Base-by-base conservation (phyloP, 2,888 invertebrate species). In the Scrobipalpa atriplicella region DNA sequence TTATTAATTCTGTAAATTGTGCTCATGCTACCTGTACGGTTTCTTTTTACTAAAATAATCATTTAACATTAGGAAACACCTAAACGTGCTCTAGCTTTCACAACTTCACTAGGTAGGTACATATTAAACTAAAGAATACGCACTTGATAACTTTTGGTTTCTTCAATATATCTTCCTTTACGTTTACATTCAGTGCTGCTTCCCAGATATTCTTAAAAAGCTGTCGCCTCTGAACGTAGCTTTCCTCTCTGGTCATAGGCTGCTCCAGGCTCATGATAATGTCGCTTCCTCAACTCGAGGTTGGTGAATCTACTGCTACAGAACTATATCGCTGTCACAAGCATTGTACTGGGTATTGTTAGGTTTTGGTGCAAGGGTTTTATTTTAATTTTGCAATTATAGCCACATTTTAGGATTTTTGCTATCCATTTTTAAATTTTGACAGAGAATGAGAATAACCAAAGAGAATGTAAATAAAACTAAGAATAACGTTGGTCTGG, bases 141-240 rank as follows among this genome's bases (percentile, higher is more conserved):
- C 80, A 91, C 91, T 88, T 91, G 54, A 91, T 89, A 66, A 90
- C 83, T 85, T 87, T 90, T 18, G 87, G 85, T 69, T 88, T 89
- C 66, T 68, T 75, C 72, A 80, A 71, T 21, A 82, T 75, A 43
- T 85, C 82, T 7, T 87, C 84, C 66, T 83, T 86, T 0, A 79
- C 82, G 5, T 85, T 81, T 13, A 84, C 74, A 36, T 76, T 70
- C 77, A 85, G 78, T 0, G 87, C 85, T 0, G 86, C 79, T 0
- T 85, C 81, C 92, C 92, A 92, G 56, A 92, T 86, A 67, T 87
- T 80, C 70, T 86, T 90, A 69, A 92, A 92, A 1, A 92, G 80
- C 66, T 80, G 78, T 36, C 92, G 78, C 19, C 91, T 81, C 36
- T 87, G 80, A 0, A 78, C 81, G 67, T 85, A 92, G 66, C 91